These are phyloP conservation scores for Gasteruption jaculator DNA, from an alignment of 2,888 invertebrate species.

Conservation along the genomic window DNA sequence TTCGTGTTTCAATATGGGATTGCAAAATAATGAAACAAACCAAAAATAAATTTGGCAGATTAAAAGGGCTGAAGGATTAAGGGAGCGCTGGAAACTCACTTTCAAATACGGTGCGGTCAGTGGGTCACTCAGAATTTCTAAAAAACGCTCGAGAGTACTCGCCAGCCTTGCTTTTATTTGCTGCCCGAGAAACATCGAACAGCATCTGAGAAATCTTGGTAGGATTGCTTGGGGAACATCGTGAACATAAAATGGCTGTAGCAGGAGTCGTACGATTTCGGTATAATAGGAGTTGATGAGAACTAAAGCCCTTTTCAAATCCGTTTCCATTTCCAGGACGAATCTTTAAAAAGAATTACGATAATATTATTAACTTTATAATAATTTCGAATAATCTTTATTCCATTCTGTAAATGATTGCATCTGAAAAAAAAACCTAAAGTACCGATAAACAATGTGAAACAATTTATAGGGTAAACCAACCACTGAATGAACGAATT, in stretches of 20 bases:
- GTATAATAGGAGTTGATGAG: conserved; percentile 33
- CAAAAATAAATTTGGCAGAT: not conserved
- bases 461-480: too few species aligned
- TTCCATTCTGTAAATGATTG: too few species aligned
- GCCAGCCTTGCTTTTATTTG: conserved; percentile 36
- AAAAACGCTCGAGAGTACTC: conserved; percentile 33
- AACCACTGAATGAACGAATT: too few species aligned
- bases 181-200: conserved; percentile 31
- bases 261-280: conserved; percentile 32
- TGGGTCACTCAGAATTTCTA: conserved; percentile 29
- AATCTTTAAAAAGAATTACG: conserved; percentile 26
- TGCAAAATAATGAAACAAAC: conserved; percentile 1
- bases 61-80: not conserved
- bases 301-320: conserved; percentile 26
- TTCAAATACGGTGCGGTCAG: conserved; percentile 31
- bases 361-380: not conserved
- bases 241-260: conserved; percentile 31
- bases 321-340: conserved; percentile 27
- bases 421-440: too few species aligned
- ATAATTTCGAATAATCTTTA: too few species aligned
- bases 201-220: conserved; percentile 30
- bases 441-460: too few species aligned
- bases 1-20: too few species aligned
- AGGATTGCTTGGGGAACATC: conserved; percentile 26
- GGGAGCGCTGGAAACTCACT: conserved; percentile 22